Conservation (phyloP, 2,797 vertebrate species). For the Propithecus perrieri region DNA sequence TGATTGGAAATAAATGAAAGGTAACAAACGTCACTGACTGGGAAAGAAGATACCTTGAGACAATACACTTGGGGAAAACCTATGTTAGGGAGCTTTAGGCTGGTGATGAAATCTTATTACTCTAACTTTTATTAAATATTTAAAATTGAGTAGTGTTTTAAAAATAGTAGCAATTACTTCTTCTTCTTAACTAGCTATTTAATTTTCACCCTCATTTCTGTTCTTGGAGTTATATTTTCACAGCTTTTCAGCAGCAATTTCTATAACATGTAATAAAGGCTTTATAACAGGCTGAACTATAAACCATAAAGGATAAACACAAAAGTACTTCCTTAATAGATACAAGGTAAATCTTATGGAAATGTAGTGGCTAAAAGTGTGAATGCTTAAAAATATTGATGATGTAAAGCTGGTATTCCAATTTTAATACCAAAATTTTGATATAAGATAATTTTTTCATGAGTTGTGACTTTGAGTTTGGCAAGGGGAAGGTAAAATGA, state of each 20-base stretch:
- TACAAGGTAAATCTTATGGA: background rate
- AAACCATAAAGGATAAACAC: background rate
- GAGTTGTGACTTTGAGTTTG: constrained; percentile 11
- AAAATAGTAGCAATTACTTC: background rate
- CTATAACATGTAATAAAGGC: background rate
- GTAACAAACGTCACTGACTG: background rate
- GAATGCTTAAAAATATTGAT: background rate
- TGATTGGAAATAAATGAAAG: constrained; percentile 36
- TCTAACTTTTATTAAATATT: constrained; percentile 38
- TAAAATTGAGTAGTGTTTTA: constrained; percentile 7
- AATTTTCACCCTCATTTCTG: background rate
- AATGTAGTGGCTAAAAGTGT: background rate
- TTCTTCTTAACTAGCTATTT: background rate
- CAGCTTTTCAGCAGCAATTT: background rate
- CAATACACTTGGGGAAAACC: background rate
- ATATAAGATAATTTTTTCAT: constrained; percentile 19
- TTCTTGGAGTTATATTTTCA: constrained; percentile 23
- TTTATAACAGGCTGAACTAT: background rate
- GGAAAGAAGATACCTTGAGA: background rate
- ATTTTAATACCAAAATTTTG: constrained; percentile 11
- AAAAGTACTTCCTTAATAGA: background rate
- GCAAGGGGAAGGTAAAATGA: background rate
- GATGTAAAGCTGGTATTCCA: background rate
- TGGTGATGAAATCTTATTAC: background rate
- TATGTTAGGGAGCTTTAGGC: background rate